Evolutionary conservation across 2,113 vertebrate species (phyloP).

Genomic region (Vicugna pacos): DNA sequence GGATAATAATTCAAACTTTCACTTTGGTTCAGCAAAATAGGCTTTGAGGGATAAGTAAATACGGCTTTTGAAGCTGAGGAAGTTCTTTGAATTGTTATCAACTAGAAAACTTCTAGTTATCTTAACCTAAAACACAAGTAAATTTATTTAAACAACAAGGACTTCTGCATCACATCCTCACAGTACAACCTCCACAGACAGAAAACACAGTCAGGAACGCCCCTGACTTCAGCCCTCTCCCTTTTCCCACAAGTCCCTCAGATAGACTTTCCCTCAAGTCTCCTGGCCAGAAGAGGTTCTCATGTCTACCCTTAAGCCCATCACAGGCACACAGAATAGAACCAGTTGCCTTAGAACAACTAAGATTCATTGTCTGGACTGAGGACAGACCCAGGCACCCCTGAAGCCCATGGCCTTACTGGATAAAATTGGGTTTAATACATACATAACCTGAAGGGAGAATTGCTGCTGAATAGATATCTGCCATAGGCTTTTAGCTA

Average conservation of each 20-base stretch:
- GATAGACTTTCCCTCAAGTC: neutral
- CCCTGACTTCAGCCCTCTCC: neutral
- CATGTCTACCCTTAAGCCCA: neutral
- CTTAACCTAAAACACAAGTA: neutral
- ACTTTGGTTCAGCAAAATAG: slow-evolving; percentile 3
- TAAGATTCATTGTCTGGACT: neutral
- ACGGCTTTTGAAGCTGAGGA: neutral
- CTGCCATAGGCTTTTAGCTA: neutral
- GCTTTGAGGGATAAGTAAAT: neutral
- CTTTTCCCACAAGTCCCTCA: neutral
- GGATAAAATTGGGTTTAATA: neutral
- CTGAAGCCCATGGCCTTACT: neutral
- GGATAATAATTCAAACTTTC: neutral
- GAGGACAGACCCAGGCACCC: neutral
- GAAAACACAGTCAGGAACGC: neutral
- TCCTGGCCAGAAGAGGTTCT: neutral
- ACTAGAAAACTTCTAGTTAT: neutral
- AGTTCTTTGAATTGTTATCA: slow-evolving; percentile 11
- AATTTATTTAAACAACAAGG: neutral
- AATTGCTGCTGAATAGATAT: neutral
- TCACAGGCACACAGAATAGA: neutral
- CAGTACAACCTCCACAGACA: neutral
- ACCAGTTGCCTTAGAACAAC: neutral
- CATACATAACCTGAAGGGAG: neutral
- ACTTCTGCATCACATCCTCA: neutral